These are phyloP conservation scores for Eriocheir sinensis DNA, from an alignment of 1,140 invertebrate genomes.

Conservation along the genomic window DNA sequence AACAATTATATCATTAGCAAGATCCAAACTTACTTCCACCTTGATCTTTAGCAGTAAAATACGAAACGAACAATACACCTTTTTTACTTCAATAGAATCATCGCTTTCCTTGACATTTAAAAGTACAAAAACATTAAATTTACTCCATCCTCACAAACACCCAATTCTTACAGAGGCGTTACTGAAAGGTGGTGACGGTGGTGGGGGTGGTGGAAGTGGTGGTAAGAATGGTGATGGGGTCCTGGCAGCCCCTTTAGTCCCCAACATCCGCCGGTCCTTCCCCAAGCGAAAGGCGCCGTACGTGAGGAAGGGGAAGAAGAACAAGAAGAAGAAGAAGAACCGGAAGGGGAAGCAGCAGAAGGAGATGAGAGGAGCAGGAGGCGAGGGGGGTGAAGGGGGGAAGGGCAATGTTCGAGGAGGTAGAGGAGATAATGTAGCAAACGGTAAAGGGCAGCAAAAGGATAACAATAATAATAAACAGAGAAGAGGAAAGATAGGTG, in stretches of 20 bases:
- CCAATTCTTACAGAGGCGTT: neutral
- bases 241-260: constrained; percentile 55
- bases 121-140: no score
- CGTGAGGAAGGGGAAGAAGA: constrained; percentile 66
- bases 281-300: constrained; percentile 68
- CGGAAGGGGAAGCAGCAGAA: constrained; percentile 42
- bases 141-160: no score
- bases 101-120: no score
- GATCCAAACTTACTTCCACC: no score
- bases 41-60: no score
- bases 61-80: no score
- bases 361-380: neutral
- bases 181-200: neutral
- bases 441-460: neutral
- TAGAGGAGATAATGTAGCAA: neutral
- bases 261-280: constrained; percentile 70
- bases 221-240: neutral
- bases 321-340: constrained; percentile 64
- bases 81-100: no score
- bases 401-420: neutral
- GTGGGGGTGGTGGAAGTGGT: neutral
- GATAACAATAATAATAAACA: neutral
- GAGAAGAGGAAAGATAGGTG: neutral
- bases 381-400: neutral
- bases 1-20: no score